phyloP scores from a whole-genome alignment of 2,113 vertebrate genomes.

The Spheniscus mendiculus region DNA sequence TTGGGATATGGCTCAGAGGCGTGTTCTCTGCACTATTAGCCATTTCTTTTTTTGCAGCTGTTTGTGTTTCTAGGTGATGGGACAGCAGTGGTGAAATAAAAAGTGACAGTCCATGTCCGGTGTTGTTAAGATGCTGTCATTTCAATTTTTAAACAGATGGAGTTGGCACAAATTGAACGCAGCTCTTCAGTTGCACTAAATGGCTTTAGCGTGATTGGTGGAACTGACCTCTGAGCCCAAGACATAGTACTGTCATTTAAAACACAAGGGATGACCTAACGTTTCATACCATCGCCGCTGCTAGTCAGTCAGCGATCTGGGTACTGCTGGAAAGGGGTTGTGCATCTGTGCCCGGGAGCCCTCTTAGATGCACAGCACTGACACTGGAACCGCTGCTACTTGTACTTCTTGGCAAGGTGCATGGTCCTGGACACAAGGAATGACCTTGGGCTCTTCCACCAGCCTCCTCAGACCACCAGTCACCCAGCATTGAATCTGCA shows the following conservation, averaged over 20 bases:
- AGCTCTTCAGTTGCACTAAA: not conserved
- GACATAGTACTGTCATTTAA: fast-evolving
- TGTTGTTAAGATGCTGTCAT: not conserved
- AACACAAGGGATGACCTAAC: not conserved
- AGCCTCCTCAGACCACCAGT: not conserved
- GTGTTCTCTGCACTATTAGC: not conserved
- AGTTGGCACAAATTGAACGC: not conserved
- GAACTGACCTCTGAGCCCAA: not conserved
- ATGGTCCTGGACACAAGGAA: not conserved
- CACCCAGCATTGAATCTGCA: not conserved
- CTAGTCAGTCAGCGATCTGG: not conserved
- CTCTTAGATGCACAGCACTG: not conserved
- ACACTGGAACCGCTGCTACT: not conserved
- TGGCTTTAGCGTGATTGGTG: not conserved
- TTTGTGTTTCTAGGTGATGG: not conserved
- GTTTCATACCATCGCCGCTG: fast-evolving
- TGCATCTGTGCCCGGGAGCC: not conserved
- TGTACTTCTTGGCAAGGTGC: too few species aligned
- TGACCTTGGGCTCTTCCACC: not conserved
- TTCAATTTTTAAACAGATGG: slow-evolving; percentile 7
- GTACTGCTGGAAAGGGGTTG: not conserved
- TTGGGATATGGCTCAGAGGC: not conserved
- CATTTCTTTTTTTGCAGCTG: not conserved
- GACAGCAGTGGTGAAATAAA: slow-evolving; percentile 8
- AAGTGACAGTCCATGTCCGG: not conserved